Evolutionary conservation across 2,113 vertebrate genomes (phyloP), one percentile per base, ranked within the genome.

Genomic region (Pelobates fuscus): DNA sequence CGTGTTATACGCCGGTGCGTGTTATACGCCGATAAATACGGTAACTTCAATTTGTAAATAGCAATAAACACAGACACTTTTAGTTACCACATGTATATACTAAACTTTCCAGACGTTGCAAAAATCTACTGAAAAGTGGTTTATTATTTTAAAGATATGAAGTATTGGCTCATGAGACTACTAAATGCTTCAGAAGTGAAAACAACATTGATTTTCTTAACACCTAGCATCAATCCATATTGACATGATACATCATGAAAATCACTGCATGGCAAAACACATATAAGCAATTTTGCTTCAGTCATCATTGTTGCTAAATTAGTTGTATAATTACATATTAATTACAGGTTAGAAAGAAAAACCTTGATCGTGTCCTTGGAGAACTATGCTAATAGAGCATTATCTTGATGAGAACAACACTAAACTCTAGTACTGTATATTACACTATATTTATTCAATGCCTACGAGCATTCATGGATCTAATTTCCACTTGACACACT

Each of bases 181-280:
- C n/a, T n/a, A n/a, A n/a, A n/a, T n/a, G n/a, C n/a, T n/a, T n/a
- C n/a, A n/a, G n/a, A n/a, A n/a, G n/a, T n/a, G n/a, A n/a, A n/a
- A n/a, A n/a, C n/a, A 63, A 63, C 43, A 63, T 72, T 63, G 29
- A 72, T 63, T 30, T 32, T 57, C 46, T 10, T 21, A 37, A 10
- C 59, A 63, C 8, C 12, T 20, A 29, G 58, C 32, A 41, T 46
- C 70, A 29, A 62, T 62, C 52, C 46, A 12, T 71, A 71, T 62
- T 71, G 43, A 71, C 59, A 52, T 27, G 7, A 10, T 52, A 52
- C 46, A 41, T 29, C 27, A 18, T 49, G 26, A 23, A 62, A 60
- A 71, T 5, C 14, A 43, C 25, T 71, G 20, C 23, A 30, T 17
- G 20, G 43, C 43, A 32, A 63, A 2, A 23, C 12, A 52, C 20